A percentile compares a stretch with the other conserved stretches of the same genome.
Evolutionary conservation across 1,140 invertebrate species (phyloP).

Genomic region (Drosophila triauraria): DNA sequence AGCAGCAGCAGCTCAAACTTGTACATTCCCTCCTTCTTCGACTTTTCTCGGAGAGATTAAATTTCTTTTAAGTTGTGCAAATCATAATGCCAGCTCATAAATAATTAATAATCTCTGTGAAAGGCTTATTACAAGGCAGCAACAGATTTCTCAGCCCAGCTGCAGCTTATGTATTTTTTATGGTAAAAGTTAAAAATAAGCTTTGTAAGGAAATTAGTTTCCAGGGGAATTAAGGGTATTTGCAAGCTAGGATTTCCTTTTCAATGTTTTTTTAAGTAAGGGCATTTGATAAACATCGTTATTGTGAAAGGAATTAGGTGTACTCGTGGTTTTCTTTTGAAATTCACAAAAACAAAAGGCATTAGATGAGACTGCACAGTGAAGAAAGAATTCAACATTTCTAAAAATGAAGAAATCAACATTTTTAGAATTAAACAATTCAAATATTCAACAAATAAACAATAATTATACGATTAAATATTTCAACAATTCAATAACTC

Average conservation of each 20-base stretch:
- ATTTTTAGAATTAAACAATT: no score
- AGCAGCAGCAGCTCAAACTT: background rate
- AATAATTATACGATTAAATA: background rate
- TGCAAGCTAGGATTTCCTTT: background rate
- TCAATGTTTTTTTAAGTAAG: background rate
- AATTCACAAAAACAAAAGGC: background rate
- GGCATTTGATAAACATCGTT: slow-evolving; percentile 1
- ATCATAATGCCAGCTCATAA: slow-evolving; percentile 37
- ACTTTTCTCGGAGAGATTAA: background rate
- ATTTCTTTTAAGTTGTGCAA: slow-evolving; percentile 27
- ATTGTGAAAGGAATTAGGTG: background rate
- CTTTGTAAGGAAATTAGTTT: slow-evolving; percentile 7
- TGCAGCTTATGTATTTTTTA: slow-evolving; percentile 9
- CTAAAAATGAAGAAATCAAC: no score
- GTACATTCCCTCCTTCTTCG: background rate
- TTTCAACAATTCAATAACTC: background rate
- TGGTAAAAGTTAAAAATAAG: slow-evolving; percentile 21
- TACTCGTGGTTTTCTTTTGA: background rate
- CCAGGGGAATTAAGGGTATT: background rate
- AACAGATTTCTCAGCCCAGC: slow-evolving; percentile 4
- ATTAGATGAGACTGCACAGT: background rate
- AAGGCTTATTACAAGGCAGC: slow-evolving; percentile 25
- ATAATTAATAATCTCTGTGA: slow-evolving; percentile 44
- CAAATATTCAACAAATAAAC: background rate
- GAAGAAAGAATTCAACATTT: background rate